Base-by-base conservation (phyloP, 2,797 vertebrate genomes). In the Gouania willdenowi region DNA sequence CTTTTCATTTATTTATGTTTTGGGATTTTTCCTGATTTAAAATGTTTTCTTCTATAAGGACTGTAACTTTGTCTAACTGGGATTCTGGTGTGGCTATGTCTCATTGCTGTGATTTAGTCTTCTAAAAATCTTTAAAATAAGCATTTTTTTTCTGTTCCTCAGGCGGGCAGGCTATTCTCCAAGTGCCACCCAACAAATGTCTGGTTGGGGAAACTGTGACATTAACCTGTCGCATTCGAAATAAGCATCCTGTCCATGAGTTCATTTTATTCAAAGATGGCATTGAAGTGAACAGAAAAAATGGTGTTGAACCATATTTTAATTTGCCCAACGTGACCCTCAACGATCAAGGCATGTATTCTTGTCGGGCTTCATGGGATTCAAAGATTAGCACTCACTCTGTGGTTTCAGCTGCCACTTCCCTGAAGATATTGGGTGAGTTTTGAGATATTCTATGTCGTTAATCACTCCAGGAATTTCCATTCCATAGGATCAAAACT, bases 291-390 rank as follows among this genome's bases (percentile, higher is more conserved):
- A 41, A 36, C 49, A 75, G 24, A 23, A 66, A 59, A 43, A 26
- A 2, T 0, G 42, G 26, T 5, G 5, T 1, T 3, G 29, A 19
- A 14, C 27, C 41, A 23, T 2, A 49, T 8, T 40, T 88, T 13
- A 0, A 19, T 18, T 32, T 89, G 28, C 20, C 5, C 40, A 26
- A 40, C 10, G 3, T 83, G 38, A 66, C n/a, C 3, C 20, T 70
- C 1, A 5, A 39, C 5, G 64, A 88, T 24, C 3, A 6, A 4
- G 88, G 84, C 2, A 19, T 18, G 6, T 89, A 90, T 50, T 75
- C 71, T 8, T 90, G 87, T 30, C 75, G 75, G 12, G 83, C 72
- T 0, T 79, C 80, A 6, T 89, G 86, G 86, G 33, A 77, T 3
- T 0, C 1, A 6, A 0, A 1, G 0, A 0, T 21, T 8, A 34